These are phyloP conservation scores for Allobates femoralis DNA, from an alignment of 2,797 vertebrate genomes.

Conservation along the genomic window DNA sequence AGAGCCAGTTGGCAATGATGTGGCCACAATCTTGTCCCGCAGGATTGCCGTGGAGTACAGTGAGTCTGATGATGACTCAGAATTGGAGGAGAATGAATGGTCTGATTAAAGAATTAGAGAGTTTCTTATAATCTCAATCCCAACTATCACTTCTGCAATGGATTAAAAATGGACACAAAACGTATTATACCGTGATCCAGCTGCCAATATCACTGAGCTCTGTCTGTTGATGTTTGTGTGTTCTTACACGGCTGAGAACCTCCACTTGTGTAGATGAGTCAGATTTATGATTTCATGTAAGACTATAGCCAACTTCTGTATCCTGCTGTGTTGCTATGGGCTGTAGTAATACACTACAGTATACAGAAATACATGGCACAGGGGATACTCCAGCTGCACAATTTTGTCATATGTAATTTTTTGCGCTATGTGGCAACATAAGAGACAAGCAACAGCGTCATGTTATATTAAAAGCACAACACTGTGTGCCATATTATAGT, in stretches of 20 bases:
- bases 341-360: conserved; percentile 7
- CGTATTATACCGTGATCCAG: background rate
- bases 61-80: conserved; percentile 92
- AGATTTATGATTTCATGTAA: background rate
- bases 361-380: conserved; percentile 4
- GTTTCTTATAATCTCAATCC: conserved; percentile 17
- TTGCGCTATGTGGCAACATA: background rate
- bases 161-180: conserved; percentile 8
- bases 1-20: conserved; percentile 90
- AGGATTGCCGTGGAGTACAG: conserved; percentile 94
- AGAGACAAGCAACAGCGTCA: background rate
- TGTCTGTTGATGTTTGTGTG: conserved; percentile 17
- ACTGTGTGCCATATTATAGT: background rate
- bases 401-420: background rate
- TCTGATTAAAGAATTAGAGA: conserved; percentile 78
- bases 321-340: conserved; percentile 19
- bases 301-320: conserved; percentile 22
- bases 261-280: conserved; percentile 7
- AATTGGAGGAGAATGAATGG: conserved; percentile 93
- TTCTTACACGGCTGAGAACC: conserved; percentile 4
- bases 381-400: background rate
- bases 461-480: conserved; percentile 31
- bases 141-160: conserved; percentile 16
- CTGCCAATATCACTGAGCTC: conserved; percentile 29
- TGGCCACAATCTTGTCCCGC: conserved; percentile 91